These are phyloP conservation scores for Amyelois transitella DNA, from an alignment of 1,140 invertebrate genomes.

Conservation along the genomic window DNA sequence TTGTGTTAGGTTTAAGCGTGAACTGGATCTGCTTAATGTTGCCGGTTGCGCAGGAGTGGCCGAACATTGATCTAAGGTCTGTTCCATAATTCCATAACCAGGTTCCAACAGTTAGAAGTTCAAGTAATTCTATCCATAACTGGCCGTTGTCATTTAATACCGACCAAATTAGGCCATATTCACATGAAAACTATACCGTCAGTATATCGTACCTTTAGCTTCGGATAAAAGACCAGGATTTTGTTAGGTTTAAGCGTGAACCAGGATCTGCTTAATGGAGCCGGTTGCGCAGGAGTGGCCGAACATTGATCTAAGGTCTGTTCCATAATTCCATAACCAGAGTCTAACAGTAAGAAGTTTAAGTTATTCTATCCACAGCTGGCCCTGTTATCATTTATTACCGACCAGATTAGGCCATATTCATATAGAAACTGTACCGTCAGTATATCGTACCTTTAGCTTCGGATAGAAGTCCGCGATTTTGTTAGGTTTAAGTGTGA, in stretches of 20 bases:
- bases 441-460: slow-evolving; percentile 79
- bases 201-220: slow-evolving; percentile 81
- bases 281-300: slow-evolving; percentile 93
- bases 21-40: slow-evolving; percentile 96
- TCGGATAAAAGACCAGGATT: slow-evolving; percentile 91
- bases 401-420: too few species aligned
- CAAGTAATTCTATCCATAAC: too few species aligned
- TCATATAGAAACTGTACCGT: background rate
- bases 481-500: slow-evolving; percentile 89
- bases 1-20: slow-evolving; percentile 87
- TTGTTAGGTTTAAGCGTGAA: slow-evolving; percentile 89
- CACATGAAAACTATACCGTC: background rate
- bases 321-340: too few species aligned
- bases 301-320: too few species aligned
- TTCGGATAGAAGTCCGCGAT: slow-evolving; percentile 92
- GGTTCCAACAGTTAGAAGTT: too few species aligned
- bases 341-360: too few species aligned
- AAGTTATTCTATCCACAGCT: too few species aligned
- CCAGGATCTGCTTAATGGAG: slow-evolving; percentile 93
- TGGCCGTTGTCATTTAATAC: too few species aligned
- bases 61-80: too few species aligned
- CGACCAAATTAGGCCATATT: too few species aligned
- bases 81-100: too few species aligned
- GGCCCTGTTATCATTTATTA: too few species aligned
- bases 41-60: slow-evolving; percentile 91